Conservation (phyloP, 2,113 vertebrate genomes). For the Gasterosteus aculeatus region DNA sequence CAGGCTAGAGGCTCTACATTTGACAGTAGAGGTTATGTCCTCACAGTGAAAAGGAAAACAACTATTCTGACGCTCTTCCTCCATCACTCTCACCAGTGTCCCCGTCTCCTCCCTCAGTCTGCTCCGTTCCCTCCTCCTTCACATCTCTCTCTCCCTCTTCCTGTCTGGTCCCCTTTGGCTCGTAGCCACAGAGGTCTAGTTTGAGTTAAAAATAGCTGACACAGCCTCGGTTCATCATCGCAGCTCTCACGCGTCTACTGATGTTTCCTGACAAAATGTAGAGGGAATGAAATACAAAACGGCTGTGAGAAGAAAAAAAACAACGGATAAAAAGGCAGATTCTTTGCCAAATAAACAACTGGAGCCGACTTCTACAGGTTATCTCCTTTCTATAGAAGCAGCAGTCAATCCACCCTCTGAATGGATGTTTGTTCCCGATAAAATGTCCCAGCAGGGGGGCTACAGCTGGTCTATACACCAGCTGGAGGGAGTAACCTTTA, state of each 20-base stretch:
- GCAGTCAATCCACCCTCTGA: slow-evolving; percentile 27
- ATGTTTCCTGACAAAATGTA: slow-evolving; percentile 63
- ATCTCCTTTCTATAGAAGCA: neutral
- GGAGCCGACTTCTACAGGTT: neutral
- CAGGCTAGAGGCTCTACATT: neutral
- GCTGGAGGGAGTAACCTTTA: slow-evolving; percentile 51
- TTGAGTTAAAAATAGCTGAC: slow-evolving; percentile 69
- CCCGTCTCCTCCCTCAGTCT: slow-evolving; percentile 4
- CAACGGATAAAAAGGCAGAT: slow-evolving; percentile 10
- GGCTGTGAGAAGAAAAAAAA: neutral
- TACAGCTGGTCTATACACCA: slow-evolving; percentile 59
- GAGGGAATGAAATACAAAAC: slow-evolving; percentile 54
- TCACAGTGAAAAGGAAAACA: slow-evolving; percentile 26
- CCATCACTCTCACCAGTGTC: slow-evolving; percentile 16
- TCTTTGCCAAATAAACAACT: slow-evolving; percentile 13
- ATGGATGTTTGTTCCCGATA: slow-evolving; percentile 31
- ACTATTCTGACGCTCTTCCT: slow-evolving; percentile 1
- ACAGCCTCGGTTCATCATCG: slow-evolving; percentile 42
- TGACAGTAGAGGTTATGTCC: slow-evolving; percentile 66
- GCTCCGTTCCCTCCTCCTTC: slow-evolving; percentile 28
- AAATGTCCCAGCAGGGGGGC: slow-evolving; percentile 44
- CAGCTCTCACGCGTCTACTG: slow-evolving; percentile 36
- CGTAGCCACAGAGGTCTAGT: slow-evolving; percentile 48
- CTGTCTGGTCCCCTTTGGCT: slow-evolving; percentile 37
- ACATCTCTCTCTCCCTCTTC: slow-evolving; percentile 25